These are phyloP conservation scores for Philhelius pedissequus DNA, from an alignment of 2,888 invertebrate genomes.

Conservation along the genomic window DNA sequence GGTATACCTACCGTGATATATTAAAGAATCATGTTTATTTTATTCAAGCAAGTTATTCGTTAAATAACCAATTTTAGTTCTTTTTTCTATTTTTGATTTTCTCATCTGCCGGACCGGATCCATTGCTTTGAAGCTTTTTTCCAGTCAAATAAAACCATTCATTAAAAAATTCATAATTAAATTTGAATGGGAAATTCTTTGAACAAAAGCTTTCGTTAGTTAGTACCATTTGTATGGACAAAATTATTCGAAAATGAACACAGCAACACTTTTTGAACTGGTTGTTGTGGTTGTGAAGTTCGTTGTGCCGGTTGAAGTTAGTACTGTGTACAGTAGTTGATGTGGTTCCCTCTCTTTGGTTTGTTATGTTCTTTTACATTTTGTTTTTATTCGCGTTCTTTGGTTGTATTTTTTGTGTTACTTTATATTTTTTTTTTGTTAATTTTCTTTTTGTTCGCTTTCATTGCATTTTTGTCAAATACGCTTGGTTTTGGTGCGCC, in stretches of 20 bases:
- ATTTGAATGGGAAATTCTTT: background rate
- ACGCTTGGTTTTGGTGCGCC: slow-evolving; percentile 55
- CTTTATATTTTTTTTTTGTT: background rate
- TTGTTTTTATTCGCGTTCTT: slow-evolving; percentile 54
- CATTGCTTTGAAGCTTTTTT: no score
- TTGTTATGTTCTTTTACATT: slow-evolving; percentile 54
- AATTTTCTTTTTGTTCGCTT: slow-evolving; percentile 20
- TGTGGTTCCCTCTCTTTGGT: slow-evolving; percentile 34
- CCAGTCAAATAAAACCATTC: no score
- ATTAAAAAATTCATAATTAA: background rate
- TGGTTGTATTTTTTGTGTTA: slow-evolving; percentile 6
- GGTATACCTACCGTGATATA: no score
- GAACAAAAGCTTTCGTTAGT: background rate
- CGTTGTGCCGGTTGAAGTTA: slow-evolving; percentile 62
- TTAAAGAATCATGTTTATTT: no score
- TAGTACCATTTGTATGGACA: background rate
- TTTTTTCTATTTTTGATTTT: no score
- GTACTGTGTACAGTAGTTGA: slow-evolving; percentile 27
- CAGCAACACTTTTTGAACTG: slow-evolving; percentile 51
- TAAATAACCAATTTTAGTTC: no score
- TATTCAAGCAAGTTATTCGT: no score
- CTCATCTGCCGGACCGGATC: no score
- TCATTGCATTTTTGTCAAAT: slow-evolving; percentile 50
- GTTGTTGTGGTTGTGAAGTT: slow-evolving; percentile 63
- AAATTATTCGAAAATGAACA: background rate